phyloP scores from a whole-genome alignment of 2,888 invertebrate species.

The Octonoba sinensis region DNA sequence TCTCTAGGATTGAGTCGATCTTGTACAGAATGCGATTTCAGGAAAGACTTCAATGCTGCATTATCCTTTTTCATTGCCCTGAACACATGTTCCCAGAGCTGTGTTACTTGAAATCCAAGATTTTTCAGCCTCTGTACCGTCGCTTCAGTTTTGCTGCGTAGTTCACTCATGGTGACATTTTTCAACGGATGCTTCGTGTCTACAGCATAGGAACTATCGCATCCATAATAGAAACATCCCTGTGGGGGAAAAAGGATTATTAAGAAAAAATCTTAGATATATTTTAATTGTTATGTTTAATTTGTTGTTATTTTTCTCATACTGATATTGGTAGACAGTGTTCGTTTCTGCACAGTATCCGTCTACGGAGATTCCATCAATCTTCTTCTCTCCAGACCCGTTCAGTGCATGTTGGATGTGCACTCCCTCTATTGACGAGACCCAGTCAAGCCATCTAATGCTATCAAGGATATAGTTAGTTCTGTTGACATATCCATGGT shows the following conservation, averaged over 20 bases:
- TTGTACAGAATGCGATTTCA: no score
- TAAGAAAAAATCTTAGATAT: neutral
- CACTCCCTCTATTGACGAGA: neutral
- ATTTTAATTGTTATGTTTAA: no score
- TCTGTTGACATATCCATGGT: slow-evolving; percentile 8
- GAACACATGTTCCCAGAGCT: slow-evolving; percentile 34
- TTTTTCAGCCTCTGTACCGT: neutral
- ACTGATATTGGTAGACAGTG: neutral
- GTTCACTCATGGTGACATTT: neutral
- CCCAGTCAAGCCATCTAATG: slow-evolving; percentile 25
- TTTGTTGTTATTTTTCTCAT: no score
- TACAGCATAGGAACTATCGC: slow-evolving; percentile 50
- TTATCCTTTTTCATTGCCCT: no score
- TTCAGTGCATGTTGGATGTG: neutral
- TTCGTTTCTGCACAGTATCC: no score
- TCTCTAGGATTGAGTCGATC: no score
- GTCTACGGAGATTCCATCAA: slow-evolving; percentile 15
- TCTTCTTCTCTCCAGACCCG: slow-evolving; percentile 1
- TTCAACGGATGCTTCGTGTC: neutral
- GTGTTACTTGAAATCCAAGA: neutral
- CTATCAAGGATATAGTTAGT: neutral
- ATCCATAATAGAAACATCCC: slow-evolving; percentile 65
- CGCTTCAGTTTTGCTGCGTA: slow-evolving; percentile 1
- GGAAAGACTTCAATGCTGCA: no score
- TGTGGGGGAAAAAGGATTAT: no score